Conservation (phyloP, 2,113 vertebrate genomes). For the Fulmarus glacialis region DNA sequence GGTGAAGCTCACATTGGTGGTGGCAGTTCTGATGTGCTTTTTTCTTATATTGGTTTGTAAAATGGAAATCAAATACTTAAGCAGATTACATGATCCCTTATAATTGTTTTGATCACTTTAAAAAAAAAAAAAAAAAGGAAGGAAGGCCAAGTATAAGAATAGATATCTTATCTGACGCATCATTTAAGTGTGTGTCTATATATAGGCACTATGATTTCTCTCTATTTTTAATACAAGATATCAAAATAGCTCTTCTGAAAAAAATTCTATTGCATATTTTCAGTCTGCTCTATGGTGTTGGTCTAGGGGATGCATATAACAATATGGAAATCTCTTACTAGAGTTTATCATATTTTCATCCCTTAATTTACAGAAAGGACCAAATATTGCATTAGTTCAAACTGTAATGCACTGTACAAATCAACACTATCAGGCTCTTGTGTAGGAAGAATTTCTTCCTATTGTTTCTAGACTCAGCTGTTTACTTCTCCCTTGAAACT, state of each 20-base stretch:
- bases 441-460: neutral
- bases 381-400: neutral
- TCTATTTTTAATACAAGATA: neutral
- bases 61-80: neutral
- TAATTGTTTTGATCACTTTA: neutral
- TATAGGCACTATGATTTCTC: neutral
- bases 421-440: neutral
- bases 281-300: neutral
- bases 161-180: neutral
- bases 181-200: neutral
- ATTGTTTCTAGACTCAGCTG: conserved; percentile 34
- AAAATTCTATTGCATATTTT: neutral
- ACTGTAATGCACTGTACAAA: neutral
- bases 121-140: neutral
- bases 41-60: neutral
- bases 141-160: neutral
- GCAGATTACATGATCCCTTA: neutral
- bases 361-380: neutral
- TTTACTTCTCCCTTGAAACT: conserved; percentile 22
- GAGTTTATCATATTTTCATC: neutral
- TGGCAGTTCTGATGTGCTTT: neutral
- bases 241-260: neutral
- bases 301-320: neutral
- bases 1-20: neutral
- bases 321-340: neutral